A percentile compares a stretch with the other conserved stretches of the same genome.
These are phyloP conservation scores for Ligdia adustata DNA, from an alignment of 2,888 invertebrate species.

Conservation along the genomic window DNA sequence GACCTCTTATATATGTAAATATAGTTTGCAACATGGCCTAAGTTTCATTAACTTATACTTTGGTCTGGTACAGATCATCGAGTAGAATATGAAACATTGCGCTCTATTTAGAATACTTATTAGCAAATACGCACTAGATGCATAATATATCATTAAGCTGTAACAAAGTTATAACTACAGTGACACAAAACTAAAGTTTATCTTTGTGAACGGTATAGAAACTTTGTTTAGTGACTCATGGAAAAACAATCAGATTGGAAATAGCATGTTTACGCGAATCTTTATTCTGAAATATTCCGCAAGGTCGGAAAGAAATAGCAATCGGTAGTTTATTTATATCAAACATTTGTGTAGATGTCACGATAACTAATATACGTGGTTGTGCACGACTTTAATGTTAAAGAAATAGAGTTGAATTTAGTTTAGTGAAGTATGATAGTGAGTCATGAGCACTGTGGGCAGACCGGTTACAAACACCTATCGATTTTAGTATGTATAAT, in stretches of 20 bases:
- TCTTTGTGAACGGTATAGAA: constrained; percentile 18
- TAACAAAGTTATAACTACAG: not conserved
- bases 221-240: constrained; percentile 38
- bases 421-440: constrained; percentile 43
- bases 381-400: constrained; percentile 37
- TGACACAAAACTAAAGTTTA: constrained; percentile 2
- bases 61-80: not conserved
- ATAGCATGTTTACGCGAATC: constrained; percentile 48
- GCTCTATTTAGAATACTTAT: constrained; percentile 11
- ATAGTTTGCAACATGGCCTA: constrained; percentile 51
- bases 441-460: constrained; percentile 59
- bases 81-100: constrained; percentile 6
- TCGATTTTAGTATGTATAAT: constrained; percentile 61
- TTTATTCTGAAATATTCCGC: constrained; percentile 48
- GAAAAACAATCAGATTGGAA: constrained; percentile 46
- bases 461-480: constrained; percentile 63
- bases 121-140: not conserved
- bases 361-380: constrained; percentile 37
- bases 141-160: too few species aligned
- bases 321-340: constrained; percentile 54
- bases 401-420: constrained; percentile 52
- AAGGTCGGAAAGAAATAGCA: constrained; percentile 57
- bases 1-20: constrained; percentile 43
- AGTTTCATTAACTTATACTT: constrained; percentile 32
- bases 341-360: constrained; percentile 52